Conservation (phyloP, 2,797 vertebrate species). For the Bovichtus diacanthus region DNA sequence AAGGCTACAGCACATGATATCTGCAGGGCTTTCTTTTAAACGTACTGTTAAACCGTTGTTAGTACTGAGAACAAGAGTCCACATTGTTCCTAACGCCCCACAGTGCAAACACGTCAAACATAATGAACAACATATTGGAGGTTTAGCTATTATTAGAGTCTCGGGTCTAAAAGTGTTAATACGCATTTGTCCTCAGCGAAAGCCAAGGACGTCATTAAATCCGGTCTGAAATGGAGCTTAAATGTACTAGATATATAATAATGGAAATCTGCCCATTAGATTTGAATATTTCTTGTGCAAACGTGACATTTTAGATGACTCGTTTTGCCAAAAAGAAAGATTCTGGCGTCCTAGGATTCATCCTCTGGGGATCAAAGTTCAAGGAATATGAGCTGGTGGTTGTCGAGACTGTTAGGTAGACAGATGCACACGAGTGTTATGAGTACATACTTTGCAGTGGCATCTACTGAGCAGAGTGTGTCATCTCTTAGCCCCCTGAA, state of each 20-base stretch:
- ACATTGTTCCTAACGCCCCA: conserved; percentile 3
- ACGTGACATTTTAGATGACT: not conserved
- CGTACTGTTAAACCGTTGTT: not conserved
- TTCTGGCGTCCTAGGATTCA: not conserved
- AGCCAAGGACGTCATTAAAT: not conserved
- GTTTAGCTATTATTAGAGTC: not conserved
- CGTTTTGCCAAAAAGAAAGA: not conserved
- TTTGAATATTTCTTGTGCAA: not conserved
- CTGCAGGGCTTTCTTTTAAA: conserved; percentile 13
- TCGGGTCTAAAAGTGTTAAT: not conserved
- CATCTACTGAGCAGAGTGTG: not conserved
- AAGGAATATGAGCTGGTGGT: not conserved
- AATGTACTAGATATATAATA: not conserved
- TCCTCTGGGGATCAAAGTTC: not conserved
- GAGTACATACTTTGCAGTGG: not conserved
- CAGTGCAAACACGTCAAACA: conserved; percentile 1
- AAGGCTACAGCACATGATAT: not conserved
- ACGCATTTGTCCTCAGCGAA: not conserved
- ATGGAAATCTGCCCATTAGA: not conserved
- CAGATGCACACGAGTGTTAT: not conserved
- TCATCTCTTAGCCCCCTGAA: conserved; percentile 83
- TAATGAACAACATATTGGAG: conserved; percentile 4
- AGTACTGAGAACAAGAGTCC: conserved; percentile 6
- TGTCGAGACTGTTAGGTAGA: not conserved
- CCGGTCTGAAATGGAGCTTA: not conserved